These are phyloP conservation scores for Takifugu ocellatus DNA, from an alignment of 2,797 vertebrate species.

Conservation along the genomic window DNA sequence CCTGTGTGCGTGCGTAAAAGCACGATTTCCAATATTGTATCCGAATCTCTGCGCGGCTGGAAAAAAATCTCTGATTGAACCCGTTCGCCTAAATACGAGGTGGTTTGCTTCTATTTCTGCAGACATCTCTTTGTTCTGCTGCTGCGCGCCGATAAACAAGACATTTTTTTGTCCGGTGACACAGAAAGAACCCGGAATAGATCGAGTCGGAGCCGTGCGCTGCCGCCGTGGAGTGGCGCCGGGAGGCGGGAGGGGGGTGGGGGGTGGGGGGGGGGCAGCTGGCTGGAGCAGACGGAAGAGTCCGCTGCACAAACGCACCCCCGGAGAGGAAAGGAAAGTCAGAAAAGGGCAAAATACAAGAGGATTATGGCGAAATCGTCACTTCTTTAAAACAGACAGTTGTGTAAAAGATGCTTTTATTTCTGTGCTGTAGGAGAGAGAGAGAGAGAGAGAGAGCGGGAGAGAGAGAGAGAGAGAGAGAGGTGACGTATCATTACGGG, in stretches of 20 bases:
- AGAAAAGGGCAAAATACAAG: not conserved
- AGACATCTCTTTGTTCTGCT: slow-evolving; percentile 25
- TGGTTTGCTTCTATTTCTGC: slow-evolving; percentile 16
- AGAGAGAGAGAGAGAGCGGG: slow-evolving; percentile 20
- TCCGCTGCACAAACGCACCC: slow-evolving; percentile 1
- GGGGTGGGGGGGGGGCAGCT: slow-evolving; percentile 5
- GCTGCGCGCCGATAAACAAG: slow-evolving; percentile 34
- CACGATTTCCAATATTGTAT: too few relatives aligned
- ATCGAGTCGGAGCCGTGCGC: slow-evolving; percentile 9
- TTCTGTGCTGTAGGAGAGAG: not conserved
- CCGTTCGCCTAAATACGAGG: too few relatives aligned
- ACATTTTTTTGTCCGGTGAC: not conserved
- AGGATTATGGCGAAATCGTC: slow-evolving; percentile 1
- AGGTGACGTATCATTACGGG: slow-evolving; percentile 74
- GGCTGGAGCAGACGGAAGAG: slow-evolving; percentile 43
- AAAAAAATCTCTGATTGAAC: too few relatives aligned
- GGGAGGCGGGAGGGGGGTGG: slow-evolving; percentile 14
- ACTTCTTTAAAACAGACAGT: not conserved
- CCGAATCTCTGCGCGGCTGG: too few relatives aligned
- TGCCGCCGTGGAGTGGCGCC: slow-evolving; percentile 50
- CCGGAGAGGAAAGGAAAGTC: slow-evolving; percentile 2
- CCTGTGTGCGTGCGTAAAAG: too few relatives aligned
- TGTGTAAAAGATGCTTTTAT: too few relatives aligned
- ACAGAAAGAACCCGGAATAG: slow-evolving; percentile 9
- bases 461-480: slow-evolving; percentile 34